Percentiles rank a stretch among this genome's conserved stretches.
phyloP scores from a whole-genome alignment of 1,140 invertebrate genomes.

The Eurosta solidaginis region DNA sequence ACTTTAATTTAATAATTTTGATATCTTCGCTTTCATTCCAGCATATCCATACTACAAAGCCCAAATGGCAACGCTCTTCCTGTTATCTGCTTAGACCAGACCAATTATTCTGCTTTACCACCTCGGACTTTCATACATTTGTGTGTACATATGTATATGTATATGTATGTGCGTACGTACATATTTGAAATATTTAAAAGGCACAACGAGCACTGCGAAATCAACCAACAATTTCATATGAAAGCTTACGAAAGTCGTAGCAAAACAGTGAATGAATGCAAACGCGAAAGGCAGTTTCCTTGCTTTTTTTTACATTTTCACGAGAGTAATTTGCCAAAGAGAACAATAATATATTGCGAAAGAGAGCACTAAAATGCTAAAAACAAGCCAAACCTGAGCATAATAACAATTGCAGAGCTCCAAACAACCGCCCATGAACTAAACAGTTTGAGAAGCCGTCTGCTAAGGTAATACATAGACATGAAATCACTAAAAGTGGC shows the following conservation, averaged over 20 bases:
- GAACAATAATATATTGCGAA: background rate
- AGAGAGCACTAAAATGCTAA: background rate
- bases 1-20: no score
- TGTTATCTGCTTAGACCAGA: background rate
- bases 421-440: no score
- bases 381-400: background rate
- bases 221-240: background rate
- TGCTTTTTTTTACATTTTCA: background rate
- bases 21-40: background rate
- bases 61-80: background rate
- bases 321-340: background rate
- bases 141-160: no score
- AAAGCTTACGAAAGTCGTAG: conserved; percentile 9
- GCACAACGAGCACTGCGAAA: background rate
- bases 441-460: no score
- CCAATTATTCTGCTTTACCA: background rate
- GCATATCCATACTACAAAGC: background rate
- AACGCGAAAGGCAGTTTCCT: background rate
- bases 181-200: conserved; percentile 6
- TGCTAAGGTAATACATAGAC: background rate
- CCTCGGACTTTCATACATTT: background rate
- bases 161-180: no score
- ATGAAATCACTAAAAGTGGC: background rate
- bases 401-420: background rate
- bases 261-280: conserved; percentile 6